phyloP scores from a whole-genome alignment of 2,888 invertebrate species.

The Apamea sordens region DNA sequence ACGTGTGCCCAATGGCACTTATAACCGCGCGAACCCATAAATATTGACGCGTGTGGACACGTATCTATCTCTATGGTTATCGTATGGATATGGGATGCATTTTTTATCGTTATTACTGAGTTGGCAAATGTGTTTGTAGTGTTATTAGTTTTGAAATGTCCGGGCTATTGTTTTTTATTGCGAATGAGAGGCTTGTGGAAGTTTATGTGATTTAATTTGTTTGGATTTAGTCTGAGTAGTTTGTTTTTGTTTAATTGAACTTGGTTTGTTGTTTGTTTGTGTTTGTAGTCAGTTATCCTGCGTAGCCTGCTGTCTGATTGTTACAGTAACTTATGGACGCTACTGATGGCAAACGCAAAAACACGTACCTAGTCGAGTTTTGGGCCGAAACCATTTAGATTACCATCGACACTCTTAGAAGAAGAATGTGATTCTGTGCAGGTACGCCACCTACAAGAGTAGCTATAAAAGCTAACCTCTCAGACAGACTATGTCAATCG shows the following conservation, averaged over 20 bases:
- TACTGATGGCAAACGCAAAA: no score
- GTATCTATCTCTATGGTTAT: slow-evolving; percentile 48
- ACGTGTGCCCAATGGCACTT: slow-evolving; percentile 61
- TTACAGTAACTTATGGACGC: neutral
- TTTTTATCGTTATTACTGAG: slow-evolving; percentile 59
- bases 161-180: slow-evolving; percentile 50
- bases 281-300: neutral
- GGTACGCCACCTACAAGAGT: rapidly evolving
- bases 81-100: slow-evolving; percentile 48
- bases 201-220: slow-evolving; percentile 32
- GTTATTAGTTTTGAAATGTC: slow-evolving; percentile 58
- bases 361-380: neutral
- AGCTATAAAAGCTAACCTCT: neutral
- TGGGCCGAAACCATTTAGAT: neutral
- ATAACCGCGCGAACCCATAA: slow-evolving; percentile 41
- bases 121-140: slow-evolving; percentile 56
- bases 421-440: neutral
- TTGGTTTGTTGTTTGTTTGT: neutral
- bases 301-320: neutral
- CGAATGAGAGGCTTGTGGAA: slow-evolving; percentile 12
- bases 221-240: neutral
- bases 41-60: slow-evolving; percentile 52
- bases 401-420: neutral
- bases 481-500: neutral
- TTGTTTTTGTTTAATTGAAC: slow-evolving; percentile 2